phyloP scores from a whole-genome alignment of 2,888 invertebrate species.

The Meta bourneti region DNA sequence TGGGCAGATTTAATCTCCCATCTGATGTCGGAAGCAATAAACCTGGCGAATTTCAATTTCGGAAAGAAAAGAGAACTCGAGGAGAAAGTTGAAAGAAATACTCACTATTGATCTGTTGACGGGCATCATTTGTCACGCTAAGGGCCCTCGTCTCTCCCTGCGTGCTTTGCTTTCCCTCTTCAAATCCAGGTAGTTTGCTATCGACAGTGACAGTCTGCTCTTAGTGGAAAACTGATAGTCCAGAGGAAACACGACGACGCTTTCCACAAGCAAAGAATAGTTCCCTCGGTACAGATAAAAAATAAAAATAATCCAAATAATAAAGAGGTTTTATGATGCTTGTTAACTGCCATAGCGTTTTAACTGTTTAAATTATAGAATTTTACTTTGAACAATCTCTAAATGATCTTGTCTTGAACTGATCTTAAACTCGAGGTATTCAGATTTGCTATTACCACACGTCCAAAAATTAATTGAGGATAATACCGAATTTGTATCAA shows the following conservation, averaged over 20 bases:
- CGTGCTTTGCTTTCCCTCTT: not conserved
- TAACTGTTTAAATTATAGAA: too few relatives aligned
- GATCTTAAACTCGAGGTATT: too few relatives aligned
- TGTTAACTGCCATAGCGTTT: too few relatives aligned
- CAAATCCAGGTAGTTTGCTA: slow-evolving; percentile 34
- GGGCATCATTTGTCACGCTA: slow-evolving; percentile 46
- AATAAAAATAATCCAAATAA: not conserved
- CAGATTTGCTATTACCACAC: too few relatives aligned
- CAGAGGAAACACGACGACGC: not conserved
- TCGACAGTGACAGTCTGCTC: slow-evolving; percentile 13
- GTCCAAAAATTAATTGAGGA: too few relatives aligned
- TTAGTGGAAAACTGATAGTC: slow-evolving; percentile 25
- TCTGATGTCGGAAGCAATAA: slow-evolving; percentile 20
- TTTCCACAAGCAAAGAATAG: not conserved
- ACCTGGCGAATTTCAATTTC: slow-evolving; percentile 46
- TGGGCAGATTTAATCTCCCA: not conserved
- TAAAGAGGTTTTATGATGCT: not conserved
- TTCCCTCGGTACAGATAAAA: not conserved
- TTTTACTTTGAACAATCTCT: too few relatives aligned
- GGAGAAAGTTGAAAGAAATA: slow-evolving; percentile 3
- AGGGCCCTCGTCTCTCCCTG: slow-evolving; percentile 12
- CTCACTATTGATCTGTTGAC: slow-evolving; percentile 62
- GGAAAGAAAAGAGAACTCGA: not conserved
- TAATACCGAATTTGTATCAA: too few relatives aligned
- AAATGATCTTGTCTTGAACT: too few relatives aligned